Base-by-base conservation (phyloP, 2,888 invertebrate genomes). In the Noctua pronuba region DNA sequence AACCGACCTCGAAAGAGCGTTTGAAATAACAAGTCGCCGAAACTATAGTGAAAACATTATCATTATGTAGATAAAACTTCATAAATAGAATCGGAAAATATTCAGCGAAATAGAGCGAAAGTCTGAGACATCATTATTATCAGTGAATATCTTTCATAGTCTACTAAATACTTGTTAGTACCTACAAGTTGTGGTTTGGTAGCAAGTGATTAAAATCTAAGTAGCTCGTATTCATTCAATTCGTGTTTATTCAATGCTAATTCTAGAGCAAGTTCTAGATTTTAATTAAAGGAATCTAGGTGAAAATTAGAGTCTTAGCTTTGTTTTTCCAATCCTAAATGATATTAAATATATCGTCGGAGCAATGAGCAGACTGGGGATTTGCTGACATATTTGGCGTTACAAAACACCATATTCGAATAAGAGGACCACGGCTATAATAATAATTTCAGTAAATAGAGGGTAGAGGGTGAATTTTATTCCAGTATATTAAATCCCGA, bases 41-140 rank as follows among this genome's bases (percentile, higher is more conserved):
- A 64, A 79, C 55, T 84, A 67, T 41, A 46, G 28, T 68, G 70
- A 82, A 75, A 73, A 52, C 18, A 69, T 65, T 75, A 85, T 76
- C 58, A 68, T 64, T 24, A 60, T 10, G 6, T 52, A 80, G 62
- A 84, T 85, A 85, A 67, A 70, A 31, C 21, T 31, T 65, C 24
- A 55, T 80, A 67, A 64, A 60, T 28, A 44, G 16, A 71, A 62
- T 58, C 16, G 18, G 7, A 52, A 64, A 66, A 66, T 64, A 35
- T 64, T 80, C 10, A 10, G 16, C 0, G 6, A 80, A 80, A 66
- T 65, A 65, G 58, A n/a, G 18, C 35, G 44, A 65, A 81, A 35
- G 28, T 67, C 60, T 79, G 13, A 35, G 67, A 55, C 55, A 62
- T 66, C n/a, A 55, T 67, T 58, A 49, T 60, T 84, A 79, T 84